Percentiles rank a stretch among this genome's conserved stretches.
Conservation (phyloP, 1,140 invertebrate species). For the Maconellicoccus hirsutus region DNA sequence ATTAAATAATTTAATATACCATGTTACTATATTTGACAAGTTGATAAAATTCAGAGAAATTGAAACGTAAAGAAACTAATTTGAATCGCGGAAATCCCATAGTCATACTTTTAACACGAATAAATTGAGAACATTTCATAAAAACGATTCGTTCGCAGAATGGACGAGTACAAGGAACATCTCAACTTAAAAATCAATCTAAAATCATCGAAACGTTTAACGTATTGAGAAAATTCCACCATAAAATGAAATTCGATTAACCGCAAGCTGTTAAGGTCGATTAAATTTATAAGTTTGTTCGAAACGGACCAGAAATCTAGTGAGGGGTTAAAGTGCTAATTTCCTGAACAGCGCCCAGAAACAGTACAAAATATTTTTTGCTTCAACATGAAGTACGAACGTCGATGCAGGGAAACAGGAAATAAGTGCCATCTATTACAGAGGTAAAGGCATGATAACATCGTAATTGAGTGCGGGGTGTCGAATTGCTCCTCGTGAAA, state of each 20-base stretch:
- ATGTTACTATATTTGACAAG: neutral
- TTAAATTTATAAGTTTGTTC: conserved; percentile 22
- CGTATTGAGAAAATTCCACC: neutral
- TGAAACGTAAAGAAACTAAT: no score
- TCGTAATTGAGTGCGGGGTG: conserved; percentile 20
- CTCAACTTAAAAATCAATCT: no score
- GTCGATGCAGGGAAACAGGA: conserved; percentile 16
- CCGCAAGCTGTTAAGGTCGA: conserved; percentile 19
- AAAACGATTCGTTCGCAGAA: no score
- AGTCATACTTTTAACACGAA: no score
- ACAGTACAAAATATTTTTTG: conserved; percentile 16
- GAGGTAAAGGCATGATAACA: conserved; percentile 22
- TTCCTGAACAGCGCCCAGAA: conserved; percentile 16
- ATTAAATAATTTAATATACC: neutral
- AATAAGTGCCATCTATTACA: conserved; percentile 21
- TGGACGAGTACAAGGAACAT: no score
- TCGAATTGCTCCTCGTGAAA: neutral
- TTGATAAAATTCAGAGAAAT: no score
- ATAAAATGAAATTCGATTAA: conserved; percentile 14
- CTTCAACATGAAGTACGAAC: conserved; percentile 7
- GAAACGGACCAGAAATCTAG: conserved; percentile 11
- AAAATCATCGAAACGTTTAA: neutral
- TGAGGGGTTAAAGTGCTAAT: conserved; percentile 21
- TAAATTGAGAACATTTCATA: neutral
- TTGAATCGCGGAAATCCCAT: no score